phyloP scores from a whole-genome alignment of 2,797 vertebrate genomes.

The Sebastes oblongus region DNA sequence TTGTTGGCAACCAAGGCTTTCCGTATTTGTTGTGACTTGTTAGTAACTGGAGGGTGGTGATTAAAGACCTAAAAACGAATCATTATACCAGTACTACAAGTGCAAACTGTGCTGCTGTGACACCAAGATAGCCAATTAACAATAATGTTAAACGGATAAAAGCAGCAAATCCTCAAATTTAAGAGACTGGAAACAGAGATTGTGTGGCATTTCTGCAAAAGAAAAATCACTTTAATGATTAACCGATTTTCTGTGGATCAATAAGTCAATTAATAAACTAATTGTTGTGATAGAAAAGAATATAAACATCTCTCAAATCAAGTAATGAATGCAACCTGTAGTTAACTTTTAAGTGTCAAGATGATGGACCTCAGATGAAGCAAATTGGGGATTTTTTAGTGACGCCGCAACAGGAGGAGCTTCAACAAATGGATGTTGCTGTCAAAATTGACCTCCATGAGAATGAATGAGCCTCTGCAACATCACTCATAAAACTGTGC shows the following conservation, averaged over 20 bases:
- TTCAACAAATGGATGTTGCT: neutral
- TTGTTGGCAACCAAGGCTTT: neutral
- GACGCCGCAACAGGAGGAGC: neutral
- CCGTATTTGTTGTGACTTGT: neutral
- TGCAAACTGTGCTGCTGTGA: neutral
- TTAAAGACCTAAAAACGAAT: slow-evolving; percentile 1
- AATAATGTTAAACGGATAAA: neutral
- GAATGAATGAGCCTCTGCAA: neutral
- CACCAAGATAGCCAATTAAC: neutral
- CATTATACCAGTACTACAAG: neutral
- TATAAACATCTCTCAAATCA: neutral
- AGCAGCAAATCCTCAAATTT: neutral
- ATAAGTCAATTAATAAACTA: fast-evolving
- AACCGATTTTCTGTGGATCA: neutral
- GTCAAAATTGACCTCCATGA: neutral
- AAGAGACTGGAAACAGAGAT: neutral
- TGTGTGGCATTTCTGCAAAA: neutral
- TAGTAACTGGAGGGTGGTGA: neutral
- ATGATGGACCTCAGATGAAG: neutral
- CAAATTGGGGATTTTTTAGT: neutral
- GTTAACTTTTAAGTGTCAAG: neutral
- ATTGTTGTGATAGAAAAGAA: neutral
- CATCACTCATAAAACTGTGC: neutral
- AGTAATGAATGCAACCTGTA: neutral
- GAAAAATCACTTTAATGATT: neutral